Conservation (phyloP, 2,113 vertebrate genomes). For the Erythrocercus mccallii region DNA sequence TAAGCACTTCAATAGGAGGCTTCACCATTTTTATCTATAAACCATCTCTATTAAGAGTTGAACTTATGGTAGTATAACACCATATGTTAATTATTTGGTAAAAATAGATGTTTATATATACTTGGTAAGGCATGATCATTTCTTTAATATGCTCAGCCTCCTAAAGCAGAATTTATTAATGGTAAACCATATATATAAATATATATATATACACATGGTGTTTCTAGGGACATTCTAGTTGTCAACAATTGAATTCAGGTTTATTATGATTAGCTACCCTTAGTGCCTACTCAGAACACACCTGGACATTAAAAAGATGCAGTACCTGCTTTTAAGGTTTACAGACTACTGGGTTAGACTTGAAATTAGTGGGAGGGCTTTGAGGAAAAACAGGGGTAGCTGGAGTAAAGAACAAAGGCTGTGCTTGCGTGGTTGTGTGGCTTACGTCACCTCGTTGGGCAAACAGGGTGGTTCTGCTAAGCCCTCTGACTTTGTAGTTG, state of each 20-base stretch:
- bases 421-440: neutral
- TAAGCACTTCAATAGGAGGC: neutral
- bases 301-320: neutral
- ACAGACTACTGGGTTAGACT: neutral
- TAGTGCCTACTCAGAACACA: neutral
- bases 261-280: neutral
- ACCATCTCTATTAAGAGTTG: neutral
- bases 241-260: neutral
- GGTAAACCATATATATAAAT: neutral
- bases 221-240: neutral
- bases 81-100: neutral
- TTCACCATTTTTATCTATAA: neutral
- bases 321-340: neutral
- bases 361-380: neutral
- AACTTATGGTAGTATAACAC: neutral
- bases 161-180: neutral
- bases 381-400: neutral
- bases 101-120: neutral
- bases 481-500: neutral
- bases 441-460: neutral
- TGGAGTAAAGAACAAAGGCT: slow-evolving; percentile 36
- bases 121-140: neutral
- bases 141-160: neutral
- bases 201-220: no score
- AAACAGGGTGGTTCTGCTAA: slow-evolving; percentile 33